A percentile compares a stretch with the other conserved stretches of the same genome.
Evolutionary conservation across 2,113 vertebrate genomes (phyloP).

Genomic region (Laticauda laticaudata): DNA sequence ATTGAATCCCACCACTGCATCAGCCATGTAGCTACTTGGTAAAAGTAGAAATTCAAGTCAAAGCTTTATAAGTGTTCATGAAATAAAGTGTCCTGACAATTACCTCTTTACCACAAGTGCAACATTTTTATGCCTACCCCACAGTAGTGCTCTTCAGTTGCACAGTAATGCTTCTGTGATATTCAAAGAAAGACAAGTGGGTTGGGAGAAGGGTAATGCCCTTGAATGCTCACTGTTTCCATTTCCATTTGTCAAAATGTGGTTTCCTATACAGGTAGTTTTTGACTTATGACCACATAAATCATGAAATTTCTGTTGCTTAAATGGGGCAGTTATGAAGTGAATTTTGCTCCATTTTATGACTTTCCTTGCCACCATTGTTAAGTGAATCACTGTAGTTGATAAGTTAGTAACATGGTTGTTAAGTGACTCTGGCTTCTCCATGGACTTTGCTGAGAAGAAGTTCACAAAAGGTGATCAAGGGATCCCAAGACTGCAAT

Average conservation of each 20-base stretch:
- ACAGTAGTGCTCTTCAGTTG: neutral
- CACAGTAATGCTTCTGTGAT: conserved; percentile 11
- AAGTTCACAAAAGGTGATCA: neutral
- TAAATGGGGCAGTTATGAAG: neutral
- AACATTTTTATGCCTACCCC: neutral
- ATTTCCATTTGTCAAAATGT: conserved; percentile 24
- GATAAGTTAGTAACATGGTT: neutral
- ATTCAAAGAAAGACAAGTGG: neutral
- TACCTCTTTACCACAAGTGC: neutral
- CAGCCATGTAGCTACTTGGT: neutral
- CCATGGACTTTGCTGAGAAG: too few relatives aligned
- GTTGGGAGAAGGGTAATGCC: neutral
- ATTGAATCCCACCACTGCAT: too few relatives aligned
- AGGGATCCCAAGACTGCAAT: neutral
- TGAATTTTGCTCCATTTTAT: neutral
- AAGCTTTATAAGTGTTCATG: neutral
- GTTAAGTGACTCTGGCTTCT: neutral
- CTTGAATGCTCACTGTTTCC: conserved; percentile 17
- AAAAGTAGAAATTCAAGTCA: neutral
- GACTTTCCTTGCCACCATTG: neutral
- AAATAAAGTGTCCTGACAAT: neutral
- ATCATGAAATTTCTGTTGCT: neutral
- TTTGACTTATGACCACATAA: neutral
- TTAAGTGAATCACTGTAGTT: neutral
- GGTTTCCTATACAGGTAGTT: conserved; percentile 27